A percentile compares a stretch with the other conserved stretches of the same genome.
These are phyloP conservation scores for Calliopsis andreniformis DNA, from an alignment of 1,140 invertebrate species.

Conservation along the genomic window DNA sequence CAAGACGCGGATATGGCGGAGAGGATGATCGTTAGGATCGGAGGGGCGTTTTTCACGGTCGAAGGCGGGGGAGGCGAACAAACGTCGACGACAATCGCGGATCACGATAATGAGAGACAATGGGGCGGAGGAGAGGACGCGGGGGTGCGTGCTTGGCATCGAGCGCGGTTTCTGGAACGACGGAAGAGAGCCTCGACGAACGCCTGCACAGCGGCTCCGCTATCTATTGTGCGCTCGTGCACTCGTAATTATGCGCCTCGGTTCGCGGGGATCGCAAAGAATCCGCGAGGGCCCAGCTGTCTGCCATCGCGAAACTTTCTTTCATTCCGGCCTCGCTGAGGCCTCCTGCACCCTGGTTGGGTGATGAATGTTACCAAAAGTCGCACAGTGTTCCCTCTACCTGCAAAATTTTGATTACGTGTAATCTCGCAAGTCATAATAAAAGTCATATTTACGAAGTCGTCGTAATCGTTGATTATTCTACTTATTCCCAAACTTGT, in stretches of 20 bases:
- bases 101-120: constrained; percentile 46
- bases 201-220: constrained; percentile 14
- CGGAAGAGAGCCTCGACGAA: constrained; percentile 41
- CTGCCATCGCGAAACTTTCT: not conserved
- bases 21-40: constrained; percentile 33
- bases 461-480: no score
- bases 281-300: constrained; percentile 26
- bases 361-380: constrained; percentile 21
- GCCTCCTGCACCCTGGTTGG: no score
- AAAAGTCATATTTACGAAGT: no score
- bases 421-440: no score
- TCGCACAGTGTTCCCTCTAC: no score
- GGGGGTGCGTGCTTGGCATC: constrained; percentile 23
- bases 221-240: constrained; percentile 49
- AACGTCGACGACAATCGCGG: constrained; percentile 35
- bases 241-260: constrained; percentile 54
- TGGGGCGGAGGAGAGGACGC: not conserved
- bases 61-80: constrained; percentile 2
- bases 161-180: constrained; percentile 48
- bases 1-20: not conserved
- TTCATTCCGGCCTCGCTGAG: not conserved
- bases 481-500: no score
- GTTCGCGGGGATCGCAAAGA: constrained; percentile 45
- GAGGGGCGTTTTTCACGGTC: constrained; percentile 28
- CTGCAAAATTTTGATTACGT: no score